Evolutionary conservation across 2,888 invertebrate genomes (phyloP).

Genomic region (Oxytorus armatus): DNA sequence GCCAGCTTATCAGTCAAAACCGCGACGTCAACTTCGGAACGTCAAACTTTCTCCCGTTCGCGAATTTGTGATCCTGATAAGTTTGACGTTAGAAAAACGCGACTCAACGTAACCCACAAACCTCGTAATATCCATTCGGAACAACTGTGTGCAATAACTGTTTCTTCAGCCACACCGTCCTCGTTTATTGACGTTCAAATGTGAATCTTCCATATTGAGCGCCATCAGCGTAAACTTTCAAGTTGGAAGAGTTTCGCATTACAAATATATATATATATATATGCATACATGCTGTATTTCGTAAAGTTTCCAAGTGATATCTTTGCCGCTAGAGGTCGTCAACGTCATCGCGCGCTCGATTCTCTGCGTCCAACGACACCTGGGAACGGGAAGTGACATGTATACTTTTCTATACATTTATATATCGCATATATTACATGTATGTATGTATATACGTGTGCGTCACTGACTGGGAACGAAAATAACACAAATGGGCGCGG

Average conservation of each 20-base stretch:
- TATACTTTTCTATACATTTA: conserved; percentile 35
- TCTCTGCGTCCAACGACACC: conserved; percentile 42
- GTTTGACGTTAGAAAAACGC: too few relatives aligned
- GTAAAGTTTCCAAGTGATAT: conserved; percentile 23
- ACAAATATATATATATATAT: conserved; percentile 7
- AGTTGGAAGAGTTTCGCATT: not conserved
- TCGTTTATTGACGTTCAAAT: too few relatives aligned
- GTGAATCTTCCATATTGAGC: not conserved
- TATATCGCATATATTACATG: too few relatives aligned
- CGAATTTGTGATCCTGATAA: too few relatives aligned
- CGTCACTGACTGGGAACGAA: conserved; percentile 54
- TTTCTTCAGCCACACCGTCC: too few relatives aligned
- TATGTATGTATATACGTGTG: conserved; percentile 11
- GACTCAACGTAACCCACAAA: too few relatives aligned
- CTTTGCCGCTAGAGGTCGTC: conserved; percentile 1
- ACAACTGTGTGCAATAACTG: too few relatives aligned
- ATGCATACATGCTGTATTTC: not conserved
- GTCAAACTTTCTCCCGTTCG: too few relatives aligned
- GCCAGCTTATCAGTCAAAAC: too few relatives aligned
- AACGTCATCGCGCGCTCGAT: conserved; percentile 32
- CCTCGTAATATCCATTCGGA: too few relatives aligned
- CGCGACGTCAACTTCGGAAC: too few relatives aligned
- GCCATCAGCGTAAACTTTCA: not conserved
- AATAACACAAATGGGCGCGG: conserved; percentile 60
- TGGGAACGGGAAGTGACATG: conserved; percentile 60